phyloP scores from a whole-genome alignment of 2,888 invertebrate species.

The Archaeoteleia sp. region DNA sequence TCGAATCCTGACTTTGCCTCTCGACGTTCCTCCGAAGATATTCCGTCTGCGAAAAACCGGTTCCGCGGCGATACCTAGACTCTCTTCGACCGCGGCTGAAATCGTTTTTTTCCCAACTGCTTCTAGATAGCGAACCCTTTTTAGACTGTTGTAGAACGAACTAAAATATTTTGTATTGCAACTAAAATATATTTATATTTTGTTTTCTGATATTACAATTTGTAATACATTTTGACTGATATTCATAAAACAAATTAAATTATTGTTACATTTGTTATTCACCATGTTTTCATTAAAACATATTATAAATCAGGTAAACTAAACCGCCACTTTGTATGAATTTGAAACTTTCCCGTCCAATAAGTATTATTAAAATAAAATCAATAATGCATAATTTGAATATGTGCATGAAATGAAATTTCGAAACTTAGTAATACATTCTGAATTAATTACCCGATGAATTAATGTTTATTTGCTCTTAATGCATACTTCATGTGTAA shows the following conservation, averaged over 20 bases:
- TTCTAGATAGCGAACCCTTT: constrained; percentile 14
- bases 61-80: constrained; percentile 45
- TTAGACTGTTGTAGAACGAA: no score
- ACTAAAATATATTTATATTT: no score
- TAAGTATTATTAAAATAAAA: constrained; percentile 39
- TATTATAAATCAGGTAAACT: not conserved
- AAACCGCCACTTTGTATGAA: not conserved
- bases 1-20: no score
- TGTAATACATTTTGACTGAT: no score
- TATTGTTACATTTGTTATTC: not conserved
- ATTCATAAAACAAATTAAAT: no score
- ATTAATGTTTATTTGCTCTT: constrained; percentile 47
- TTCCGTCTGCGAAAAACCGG: constrained; percentile 46
- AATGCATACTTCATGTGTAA: constrained; percentile 37
- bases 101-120: constrained; percentile 28
- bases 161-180: no score
- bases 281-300: not conserved
- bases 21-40: constrained; percentile 31
- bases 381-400: constrained; percentile 21
- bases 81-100: constrained; percentile 38
- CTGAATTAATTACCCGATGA: constrained; percentile 43
- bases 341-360: constrained; percentile 16
- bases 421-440: constrained; percentile 37
- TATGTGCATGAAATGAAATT: constrained; percentile 28
- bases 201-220: no score